phyloP scores from a whole-genome alignment of 1,140 invertebrate genomes.

The Orchesella cincta region DNA sequence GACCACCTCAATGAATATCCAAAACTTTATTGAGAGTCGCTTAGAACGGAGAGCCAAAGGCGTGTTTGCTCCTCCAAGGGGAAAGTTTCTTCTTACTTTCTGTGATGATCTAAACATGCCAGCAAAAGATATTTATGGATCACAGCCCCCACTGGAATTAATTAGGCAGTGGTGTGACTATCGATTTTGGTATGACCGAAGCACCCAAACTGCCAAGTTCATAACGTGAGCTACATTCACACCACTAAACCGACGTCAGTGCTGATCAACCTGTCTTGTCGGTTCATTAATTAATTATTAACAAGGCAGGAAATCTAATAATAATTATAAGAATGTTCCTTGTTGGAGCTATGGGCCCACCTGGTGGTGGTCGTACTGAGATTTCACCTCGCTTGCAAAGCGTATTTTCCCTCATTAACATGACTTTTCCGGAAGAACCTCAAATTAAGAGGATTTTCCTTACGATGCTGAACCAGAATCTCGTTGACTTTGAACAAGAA shows the following conservation, averaged over 20 bases:
- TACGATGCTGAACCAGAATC: slow-evolving; percentile 77
- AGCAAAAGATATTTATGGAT: slow-evolving; percentile 79
- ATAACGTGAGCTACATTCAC: no score
- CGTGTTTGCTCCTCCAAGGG: slow-evolving; percentile 54
- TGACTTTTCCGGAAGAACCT: slow-evolving; percentile 75
- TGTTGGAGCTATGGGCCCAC: slow-evolving; percentile 75
- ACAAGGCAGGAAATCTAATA: no score
- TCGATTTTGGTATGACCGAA: slow-evolving; percentile 79
- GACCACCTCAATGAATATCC: slow-evolving; percentile 72
- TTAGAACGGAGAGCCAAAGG: slow-evolving; percentile 82
- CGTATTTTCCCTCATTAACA: slow-evolving; percentile 77
- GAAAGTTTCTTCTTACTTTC: slow-evolving; percentile 76
- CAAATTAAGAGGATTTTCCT: slow-evolving; percentile 78
- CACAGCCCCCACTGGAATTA: slow-evolving; percentile 80
- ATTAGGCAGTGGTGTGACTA: slow-evolving; percentile 83
- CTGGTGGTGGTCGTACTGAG: slow-evolving; percentile 74
- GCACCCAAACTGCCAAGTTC: slow-evolving; percentile 72
- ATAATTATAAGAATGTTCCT: slow-evolving; percentile 78
- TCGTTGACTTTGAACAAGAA: slow-evolving; percentile 74
- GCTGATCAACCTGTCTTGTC: no score
- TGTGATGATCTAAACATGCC: slow-evolving; percentile 91
- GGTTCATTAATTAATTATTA: no score
- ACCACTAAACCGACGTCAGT: no score
- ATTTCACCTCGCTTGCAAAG: slow-evolving; percentile 75
- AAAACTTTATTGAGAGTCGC: slow-evolving; percentile 73